Conservation (phyloP, 2,113 vertebrate species). For the Tragulus kanchil region DNA sequence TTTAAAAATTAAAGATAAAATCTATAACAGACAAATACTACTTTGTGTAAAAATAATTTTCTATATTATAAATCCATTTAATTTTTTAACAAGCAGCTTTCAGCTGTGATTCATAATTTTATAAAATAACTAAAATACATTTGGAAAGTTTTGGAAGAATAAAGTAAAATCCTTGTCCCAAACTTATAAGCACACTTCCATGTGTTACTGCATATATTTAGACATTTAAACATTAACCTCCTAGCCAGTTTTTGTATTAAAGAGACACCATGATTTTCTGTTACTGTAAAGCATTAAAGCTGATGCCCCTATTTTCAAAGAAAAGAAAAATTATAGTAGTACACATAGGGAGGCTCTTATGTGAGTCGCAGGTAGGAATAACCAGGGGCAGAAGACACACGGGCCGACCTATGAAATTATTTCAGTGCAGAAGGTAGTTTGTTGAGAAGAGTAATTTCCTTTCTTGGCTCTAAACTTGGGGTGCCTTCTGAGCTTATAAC, state of each 20-base stretch:
- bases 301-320: constrained; percentile 52
- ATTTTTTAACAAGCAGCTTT: constrained; percentile 74
- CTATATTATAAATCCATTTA: constrained; percentile 62
- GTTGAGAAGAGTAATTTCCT: constrained; percentile 77
- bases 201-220: background rate
- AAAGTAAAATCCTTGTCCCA: constrained; percentile 51
- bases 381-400: constrained; percentile 48
- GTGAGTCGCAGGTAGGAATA: background rate
- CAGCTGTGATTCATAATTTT: constrained; percentile 63
- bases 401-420: constrained; percentile 73
- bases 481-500: constrained; percentile 67
- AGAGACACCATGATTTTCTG: background rate
- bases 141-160: background rate
- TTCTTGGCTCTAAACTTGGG: constrained; percentile 65
- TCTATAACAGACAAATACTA: constrained; percentile 46
- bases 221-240: constrained; percentile 65
- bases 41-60: background rate
- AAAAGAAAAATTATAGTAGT: constrained; percentile 31
- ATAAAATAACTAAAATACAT: constrained; percentile 68
- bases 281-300: constrained; percentile 58
- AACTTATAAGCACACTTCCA: constrained; percentile 57
- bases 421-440: constrained; percentile 62
- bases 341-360: background rate
- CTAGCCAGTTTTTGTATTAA: constrained; percentile 6
- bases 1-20: constrained; percentile 66